Percentiles rank a stretch among this genome's conserved stretches.
phyloP scores from a whole-genome alignment of 2,797 vertebrate genomes.

The Phrynocephalus guinanensis region DNA sequence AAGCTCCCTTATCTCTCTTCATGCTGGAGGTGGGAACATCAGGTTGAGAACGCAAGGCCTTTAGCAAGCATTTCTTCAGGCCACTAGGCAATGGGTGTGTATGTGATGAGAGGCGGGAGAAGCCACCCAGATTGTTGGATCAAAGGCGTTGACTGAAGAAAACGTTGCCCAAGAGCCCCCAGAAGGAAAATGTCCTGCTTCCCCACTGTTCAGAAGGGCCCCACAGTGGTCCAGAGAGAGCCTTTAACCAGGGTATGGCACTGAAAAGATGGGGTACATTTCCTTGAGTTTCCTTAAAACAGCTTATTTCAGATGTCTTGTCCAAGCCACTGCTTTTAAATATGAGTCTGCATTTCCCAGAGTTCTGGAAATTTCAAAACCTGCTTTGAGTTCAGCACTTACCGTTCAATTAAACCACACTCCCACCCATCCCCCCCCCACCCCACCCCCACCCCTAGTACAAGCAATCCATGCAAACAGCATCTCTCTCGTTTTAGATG shows the following conservation, averaged over 20 bases:
- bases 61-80: too few species aligned
- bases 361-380: not conserved
- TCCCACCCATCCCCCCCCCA: not conserved
- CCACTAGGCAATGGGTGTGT: too few species aligned
- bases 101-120: too few species aligned
- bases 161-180: not conserved
- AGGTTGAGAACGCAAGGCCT: too few species aligned
- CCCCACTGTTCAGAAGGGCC: not conserved
- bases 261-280: not conserved
- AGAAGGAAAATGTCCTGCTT: not conserved
- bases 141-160: too few species aligned
- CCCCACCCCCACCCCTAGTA: not conserved
- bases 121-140: too few species aligned
- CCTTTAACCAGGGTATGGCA: not conserved
- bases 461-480: not conserved
- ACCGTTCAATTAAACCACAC: not conserved
- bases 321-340: not conserved
- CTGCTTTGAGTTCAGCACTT: not conserved
- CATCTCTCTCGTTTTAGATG: too few species aligned
- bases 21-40: too few species aligned
- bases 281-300: not conserved
- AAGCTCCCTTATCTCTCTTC: too few species aligned
- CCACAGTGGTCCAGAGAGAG: not conserved
- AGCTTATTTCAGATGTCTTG: not conserved
- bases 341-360: not conserved